Evolutionary conservation across 2,797 vertebrate species (phyloP), one percentile per base, ranked within the genome.

Genomic region (Megalops cyprinoides): DNA sequence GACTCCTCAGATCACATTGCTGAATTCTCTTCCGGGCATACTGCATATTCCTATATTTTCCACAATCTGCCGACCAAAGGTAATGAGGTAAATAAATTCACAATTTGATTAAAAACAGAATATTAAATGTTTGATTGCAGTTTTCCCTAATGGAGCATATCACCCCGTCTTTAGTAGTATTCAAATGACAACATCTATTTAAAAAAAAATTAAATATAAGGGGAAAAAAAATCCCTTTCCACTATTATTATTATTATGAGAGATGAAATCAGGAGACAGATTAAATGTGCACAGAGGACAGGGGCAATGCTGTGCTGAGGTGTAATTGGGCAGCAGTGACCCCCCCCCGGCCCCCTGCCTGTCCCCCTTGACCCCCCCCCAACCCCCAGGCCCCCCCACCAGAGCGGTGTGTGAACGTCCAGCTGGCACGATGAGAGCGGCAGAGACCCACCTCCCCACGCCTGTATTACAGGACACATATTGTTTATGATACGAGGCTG

Each of bases 331-430:
- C 42, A 46, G 20, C 20, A 25, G 69, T 44, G 69, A 89, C 89
- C 86, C 86, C 82, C 82, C 67, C 31, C 79, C 14, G 15, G 75
- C 65, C 23, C 31, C 20, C 39, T 18, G 80, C 78, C 78, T 46
- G 46, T 82, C 82, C 86, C 83, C 82, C 85, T 82, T 78, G 80
- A 77, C 84, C 85, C 87, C 87, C 77, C 85, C 84, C 78, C 76
- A 83, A 83, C 82, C 84, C 88, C 86, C 88, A 86, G 82, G 84
- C 85, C 88, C 89, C 87, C 88, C 79, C 85, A 85, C 88, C 88
- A 85, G 48, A 39, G 62, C 31, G 87, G 91, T 14, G 62, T 93
- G 89, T 91, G 90, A 94, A 90, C 87, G 88, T 92, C 91, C 93
- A 93, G 90, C 92, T 94, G 92, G 91, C 84, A 73, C 79, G 82